These are phyloP conservation scores for Deilephila elpenor DNA, from an alignment of 2,888 invertebrate genomes.

Conservation along the genomic window DNA sequence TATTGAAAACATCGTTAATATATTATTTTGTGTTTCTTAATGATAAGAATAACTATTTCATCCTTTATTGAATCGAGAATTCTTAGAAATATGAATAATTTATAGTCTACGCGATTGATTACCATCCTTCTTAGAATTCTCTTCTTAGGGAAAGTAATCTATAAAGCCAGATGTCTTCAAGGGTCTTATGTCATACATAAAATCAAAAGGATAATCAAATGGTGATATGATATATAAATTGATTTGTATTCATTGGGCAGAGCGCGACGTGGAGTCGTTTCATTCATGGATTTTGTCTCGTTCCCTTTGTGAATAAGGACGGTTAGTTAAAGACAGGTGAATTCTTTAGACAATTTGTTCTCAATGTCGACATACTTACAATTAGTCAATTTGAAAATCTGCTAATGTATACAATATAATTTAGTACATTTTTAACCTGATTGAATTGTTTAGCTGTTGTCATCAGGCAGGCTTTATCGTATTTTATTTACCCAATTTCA, in stretches of 20 bases:
- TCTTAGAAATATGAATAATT: not conserved
- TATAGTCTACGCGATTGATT: not conserved
- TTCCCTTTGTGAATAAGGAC: not conserved
- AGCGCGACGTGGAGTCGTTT: too few species aligned
- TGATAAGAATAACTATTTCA: not conserved
- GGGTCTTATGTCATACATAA: conserved; percentile 11
- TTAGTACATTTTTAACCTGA: too few species aligned
- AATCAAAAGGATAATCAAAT: conserved; percentile 23
- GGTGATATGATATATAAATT: conserved; percentile 18
- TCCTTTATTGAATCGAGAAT: not conserved
- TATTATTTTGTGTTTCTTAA: not conserved
- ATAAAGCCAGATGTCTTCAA: conserved; percentile 6
- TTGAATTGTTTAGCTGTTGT: too few species aligned
- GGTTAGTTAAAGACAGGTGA: not conserved
- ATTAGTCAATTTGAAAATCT: too few species aligned
- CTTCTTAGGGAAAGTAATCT: not conserved
- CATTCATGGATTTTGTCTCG: conserved; percentile 2
- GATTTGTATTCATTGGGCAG: conserved; percentile 16
- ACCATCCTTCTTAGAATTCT: not conserved
- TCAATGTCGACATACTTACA: too few species aligned
- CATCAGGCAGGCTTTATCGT: too few species aligned
- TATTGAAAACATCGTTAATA: too few species aligned
- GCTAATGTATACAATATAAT: too few species aligned
- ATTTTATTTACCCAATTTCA: too few species aligned
- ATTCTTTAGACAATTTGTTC: not conserved